Evolutionary conservation across 2,888 invertebrate species (phyloP).

Genomic region (Sialis lutaria): DNA sequence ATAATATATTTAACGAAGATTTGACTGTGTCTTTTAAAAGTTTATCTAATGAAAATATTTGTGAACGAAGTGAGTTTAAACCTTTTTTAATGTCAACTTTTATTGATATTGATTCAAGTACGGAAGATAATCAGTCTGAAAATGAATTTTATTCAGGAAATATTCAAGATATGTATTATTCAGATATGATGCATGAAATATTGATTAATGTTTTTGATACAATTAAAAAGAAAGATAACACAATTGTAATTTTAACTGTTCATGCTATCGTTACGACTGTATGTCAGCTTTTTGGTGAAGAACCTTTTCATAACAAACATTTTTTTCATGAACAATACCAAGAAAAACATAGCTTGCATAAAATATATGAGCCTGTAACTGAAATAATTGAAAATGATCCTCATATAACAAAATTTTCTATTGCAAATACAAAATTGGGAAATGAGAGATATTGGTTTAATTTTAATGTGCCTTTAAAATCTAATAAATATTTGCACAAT

Average conservation of each 20-base stretch:
- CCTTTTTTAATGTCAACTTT: background rate
- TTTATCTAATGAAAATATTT: no score
- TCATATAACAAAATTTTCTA: constrained; percentile 1
- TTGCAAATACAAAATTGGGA: background rate
- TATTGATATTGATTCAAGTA: background rate
- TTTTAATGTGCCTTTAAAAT: background rate
- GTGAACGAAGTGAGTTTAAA: background rate
- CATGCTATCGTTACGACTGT: constrained; percentile 1
- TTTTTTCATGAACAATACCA: background rate
- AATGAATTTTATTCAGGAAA: background rate
- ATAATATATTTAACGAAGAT: no score
- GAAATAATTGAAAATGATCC: constrained; percentile 2
- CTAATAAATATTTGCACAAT: background rate
- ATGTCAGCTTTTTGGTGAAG: background rate
- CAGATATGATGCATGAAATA: background rate
- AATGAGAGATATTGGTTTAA: constrained; percentile 4
- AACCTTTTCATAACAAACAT: background rate
- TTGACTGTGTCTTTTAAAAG: no score
- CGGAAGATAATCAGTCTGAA: background rate
- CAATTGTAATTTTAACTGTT: background rate
- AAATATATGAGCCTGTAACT: background rate
- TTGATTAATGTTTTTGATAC: no score
- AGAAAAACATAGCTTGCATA: background rate
- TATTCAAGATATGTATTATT: background rate
- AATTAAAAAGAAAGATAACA: no score